These are phyloP conservation scores for Sinhomidia bicolor DNA, from an alignment of 2,888 invertebrate species.

Conservation along the genomic window DNA sequence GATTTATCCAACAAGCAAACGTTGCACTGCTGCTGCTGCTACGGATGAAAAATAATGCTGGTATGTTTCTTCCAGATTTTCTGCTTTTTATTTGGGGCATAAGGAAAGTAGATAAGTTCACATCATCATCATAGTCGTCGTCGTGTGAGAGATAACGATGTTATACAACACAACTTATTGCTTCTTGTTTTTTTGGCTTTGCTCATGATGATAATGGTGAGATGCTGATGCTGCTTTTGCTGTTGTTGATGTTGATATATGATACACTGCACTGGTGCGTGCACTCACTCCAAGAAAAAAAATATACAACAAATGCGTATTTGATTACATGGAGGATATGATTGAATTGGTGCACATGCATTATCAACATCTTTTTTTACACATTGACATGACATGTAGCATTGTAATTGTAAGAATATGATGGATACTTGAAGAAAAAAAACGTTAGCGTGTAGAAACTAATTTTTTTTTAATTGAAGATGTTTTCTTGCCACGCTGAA, in stretches of 20 bases:
- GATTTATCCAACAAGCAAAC: background rate
- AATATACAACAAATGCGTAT: background rate
- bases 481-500: no score
- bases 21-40: background rate
- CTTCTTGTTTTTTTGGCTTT: no score
- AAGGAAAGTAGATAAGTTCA: background rate
- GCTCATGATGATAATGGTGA: no score
- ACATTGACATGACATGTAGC: background rate
- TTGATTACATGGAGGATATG: background rate
- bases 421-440: no score
- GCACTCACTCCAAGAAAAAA: background rate
- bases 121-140: no score
- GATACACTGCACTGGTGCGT: slow-evolving; percentile 4
- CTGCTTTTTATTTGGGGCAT: background rate
- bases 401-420: no score
- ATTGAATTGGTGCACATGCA: background rate
- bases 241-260: background rate
- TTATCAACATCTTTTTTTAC: background rate
- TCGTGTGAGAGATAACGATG: slow-evolving; percentile 9
- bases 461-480: no score
- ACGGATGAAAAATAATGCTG: background rate
- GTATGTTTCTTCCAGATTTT: background rate
- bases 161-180: background rate
- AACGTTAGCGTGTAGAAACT: background rate
- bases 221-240: no score